Conservation (phyloP, 2,797 vertebrate species). For the Hydrocynus forskahlii region DNA sequence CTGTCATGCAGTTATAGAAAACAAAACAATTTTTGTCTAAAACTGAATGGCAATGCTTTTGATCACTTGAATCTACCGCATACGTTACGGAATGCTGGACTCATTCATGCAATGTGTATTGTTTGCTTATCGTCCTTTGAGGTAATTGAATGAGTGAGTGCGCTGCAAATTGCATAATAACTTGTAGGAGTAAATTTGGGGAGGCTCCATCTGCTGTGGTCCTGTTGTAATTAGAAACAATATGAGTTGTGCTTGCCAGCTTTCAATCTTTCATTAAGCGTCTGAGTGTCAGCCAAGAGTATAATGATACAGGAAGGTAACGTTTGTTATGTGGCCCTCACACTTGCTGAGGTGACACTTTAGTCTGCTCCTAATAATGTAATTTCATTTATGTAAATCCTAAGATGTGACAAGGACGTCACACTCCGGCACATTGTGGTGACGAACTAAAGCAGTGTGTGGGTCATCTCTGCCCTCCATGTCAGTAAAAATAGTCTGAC, state of each 20-base stretch:
- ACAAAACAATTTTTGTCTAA: not conserved
- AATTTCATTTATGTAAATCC: not conserved
- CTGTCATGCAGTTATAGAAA: not conserved
- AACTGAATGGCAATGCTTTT: conserved; percentile 3
- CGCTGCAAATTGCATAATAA: conserved; percentile 49
- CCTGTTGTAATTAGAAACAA: conserved; percentile 51
- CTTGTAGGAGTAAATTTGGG: conserved; percentile 38
- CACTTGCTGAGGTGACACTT: not conserved
- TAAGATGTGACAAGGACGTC: not conserved
- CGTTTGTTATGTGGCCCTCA: not conserved
- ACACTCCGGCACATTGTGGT: not conserved
- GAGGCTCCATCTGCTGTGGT: conserved; percentile 43
- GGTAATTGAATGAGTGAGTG: conserved; percentile 37
- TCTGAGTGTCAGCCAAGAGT: not conserved
- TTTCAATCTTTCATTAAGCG: conserved; percentile 21
- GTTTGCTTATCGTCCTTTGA: conserved; percentile 27
- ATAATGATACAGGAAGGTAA: not conserved
- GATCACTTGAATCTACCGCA: conserved; percentile 3
- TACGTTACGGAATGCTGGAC: conserved; percentile 4
- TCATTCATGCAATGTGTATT: conserved; percentile 9
- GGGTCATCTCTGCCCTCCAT: not conserved
- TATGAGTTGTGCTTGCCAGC: conserved; percentile 33
- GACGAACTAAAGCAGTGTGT: not conserved
- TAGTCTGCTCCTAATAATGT: not conserved
- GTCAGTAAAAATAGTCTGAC: no score